These are phyloP conservation scores for Pampusana beccarii DNA, from an alignment of 2,113 vertebrate species.

Conservation along the genomic window DNA sequence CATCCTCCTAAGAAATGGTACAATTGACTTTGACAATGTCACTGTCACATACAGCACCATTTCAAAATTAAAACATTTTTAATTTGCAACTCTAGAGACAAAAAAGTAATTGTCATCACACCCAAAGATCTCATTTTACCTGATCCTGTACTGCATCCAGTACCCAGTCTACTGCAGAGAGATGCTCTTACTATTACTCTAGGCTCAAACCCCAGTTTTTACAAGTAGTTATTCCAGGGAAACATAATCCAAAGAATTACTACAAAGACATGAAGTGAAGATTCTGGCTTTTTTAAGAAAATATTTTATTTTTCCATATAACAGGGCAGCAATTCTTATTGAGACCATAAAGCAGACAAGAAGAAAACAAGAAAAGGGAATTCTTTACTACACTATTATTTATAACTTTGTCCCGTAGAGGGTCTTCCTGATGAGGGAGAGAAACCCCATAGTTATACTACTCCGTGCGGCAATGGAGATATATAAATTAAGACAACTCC, in stretches of 20 bases:
- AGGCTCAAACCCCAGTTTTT: neutral
- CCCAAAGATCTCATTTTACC: neutral
- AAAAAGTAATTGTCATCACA: neutral
- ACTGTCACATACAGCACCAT: neutral
- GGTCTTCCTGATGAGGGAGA: neutral
- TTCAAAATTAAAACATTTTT: neutral
- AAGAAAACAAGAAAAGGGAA: neutral
- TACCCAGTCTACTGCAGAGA: neutral
- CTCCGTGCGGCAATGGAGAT: constrained; percentile 3
- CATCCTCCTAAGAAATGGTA: neutral
- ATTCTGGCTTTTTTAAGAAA: neutral
- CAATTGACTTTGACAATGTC: neutral
- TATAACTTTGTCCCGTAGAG: neutral
- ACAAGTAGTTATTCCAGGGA: neutral
- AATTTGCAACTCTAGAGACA: neutral
- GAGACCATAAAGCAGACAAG: neutral
- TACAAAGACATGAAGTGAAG: neutral
- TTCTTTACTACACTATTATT: neutral
- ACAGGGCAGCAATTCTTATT: neutral
- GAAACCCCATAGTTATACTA: neutral
- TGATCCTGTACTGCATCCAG: neutral
- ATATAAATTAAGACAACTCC: constrained; percentile 8
- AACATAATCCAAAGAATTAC: neutral
- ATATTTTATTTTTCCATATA: neutral
- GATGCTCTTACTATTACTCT: neutral